Evolutionary conservation across 2,888 invertebrate genomes (phyloP).

Genomic region (Andrena marginata): DNA sequence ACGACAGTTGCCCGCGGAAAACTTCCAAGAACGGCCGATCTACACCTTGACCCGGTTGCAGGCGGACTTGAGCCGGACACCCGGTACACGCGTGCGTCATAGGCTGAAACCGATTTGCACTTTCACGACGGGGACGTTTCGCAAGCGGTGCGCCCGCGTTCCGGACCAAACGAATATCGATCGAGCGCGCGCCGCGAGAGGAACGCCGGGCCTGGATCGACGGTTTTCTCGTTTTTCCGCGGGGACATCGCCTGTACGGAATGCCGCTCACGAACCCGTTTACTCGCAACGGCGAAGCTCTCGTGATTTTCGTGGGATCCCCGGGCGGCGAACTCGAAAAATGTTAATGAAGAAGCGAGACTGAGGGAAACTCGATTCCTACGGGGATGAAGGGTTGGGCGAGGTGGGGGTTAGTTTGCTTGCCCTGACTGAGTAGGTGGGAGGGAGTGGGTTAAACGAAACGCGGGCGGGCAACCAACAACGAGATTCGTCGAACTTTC

Average conservation of each 20-base stretch:
- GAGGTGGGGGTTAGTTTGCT: slow-evolving; percentile 35
- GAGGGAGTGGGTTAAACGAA: slow-evolving; percentile 34
- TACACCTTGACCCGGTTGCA: slow-evolving; percentile 67
- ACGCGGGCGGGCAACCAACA: slow-evolving; percentile 14
- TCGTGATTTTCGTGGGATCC: slow-evolving; percentile 36
- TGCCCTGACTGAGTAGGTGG: not conserved
- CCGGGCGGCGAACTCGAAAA: slow-evolving; percentile 23
- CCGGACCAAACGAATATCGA: slow-evolving; percentile 51
- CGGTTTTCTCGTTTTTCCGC: not conserved
- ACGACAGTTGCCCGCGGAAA: slow-evolving; percentile 31
- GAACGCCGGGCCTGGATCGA: not conserved
- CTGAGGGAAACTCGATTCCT: slow-evolving; percentile 22
- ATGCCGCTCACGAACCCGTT: slow-evolving; percentile 33
- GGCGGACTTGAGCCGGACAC: slow-evolving; percentile 54
- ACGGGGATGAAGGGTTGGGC: no score
- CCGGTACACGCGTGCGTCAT: slow-evolving; percentile 61
- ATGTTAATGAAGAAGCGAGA: slow-evolving; percentile 50
- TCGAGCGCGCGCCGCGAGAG: slow-evolving; percentile 27
- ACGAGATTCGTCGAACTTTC: slow-evolving; percentile 38
- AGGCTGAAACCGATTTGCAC: slow-evolving; percentile 54
- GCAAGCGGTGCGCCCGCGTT: slow-evolving; percentile 48
- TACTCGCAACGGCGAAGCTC: slow-evolving; percentile 30
- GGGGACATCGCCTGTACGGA: not conserved
- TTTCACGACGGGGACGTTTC: slow-evolving; percentile 58
- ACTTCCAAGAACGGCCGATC: slow-evolving; percentile 45